Conservation (phyloP, 2,888 invertebrate genomes). For the Lasioglossum leucozonium region DNA sequence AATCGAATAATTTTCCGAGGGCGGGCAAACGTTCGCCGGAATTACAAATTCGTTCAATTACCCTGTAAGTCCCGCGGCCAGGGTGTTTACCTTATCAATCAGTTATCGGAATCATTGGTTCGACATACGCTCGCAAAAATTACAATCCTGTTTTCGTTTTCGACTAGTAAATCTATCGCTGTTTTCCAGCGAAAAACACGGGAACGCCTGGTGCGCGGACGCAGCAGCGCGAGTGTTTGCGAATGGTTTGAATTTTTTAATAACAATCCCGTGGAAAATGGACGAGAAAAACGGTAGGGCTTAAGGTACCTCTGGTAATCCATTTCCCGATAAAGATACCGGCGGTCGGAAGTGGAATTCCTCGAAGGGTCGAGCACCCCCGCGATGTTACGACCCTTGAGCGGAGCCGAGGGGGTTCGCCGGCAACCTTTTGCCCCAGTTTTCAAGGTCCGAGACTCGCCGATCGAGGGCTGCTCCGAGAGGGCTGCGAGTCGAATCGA, state of each 20-base stretch:
- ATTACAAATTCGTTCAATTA: conserved; percentile 17
- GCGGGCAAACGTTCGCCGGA: neutral
- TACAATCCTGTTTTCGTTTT: neutral
- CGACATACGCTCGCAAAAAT: conserved; percentile 1
- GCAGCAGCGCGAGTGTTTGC: neutral
- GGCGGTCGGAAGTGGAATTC: conserved; percentile 48
- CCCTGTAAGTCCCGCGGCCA: neutral
- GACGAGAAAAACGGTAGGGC: neutral
- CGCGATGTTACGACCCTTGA: conserved; percentile 61
- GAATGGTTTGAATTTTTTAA: conserved; percentile 27
- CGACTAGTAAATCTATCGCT: neutral
- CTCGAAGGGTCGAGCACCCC: conserved; percentile 61
- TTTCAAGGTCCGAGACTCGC: conserved; percentile 71
- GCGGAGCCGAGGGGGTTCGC: conserved; percentile 27
- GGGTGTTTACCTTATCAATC: neutral
- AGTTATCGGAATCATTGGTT: conserved; percentile 3
- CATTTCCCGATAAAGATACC: conserved; percentile 58
- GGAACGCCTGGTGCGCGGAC: neutral
- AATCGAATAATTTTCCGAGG: conserved; percentile 9
- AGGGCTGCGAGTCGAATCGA: conserved; percentile 28
- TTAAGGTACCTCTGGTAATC: conserved; percentile 34
- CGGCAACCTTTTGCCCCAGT: conserved; percentile 77
- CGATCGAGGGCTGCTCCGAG: conserved; percentile 48
- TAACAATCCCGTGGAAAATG: neutral
- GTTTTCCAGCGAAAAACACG: neutral